Conservation (phyloP, 2,113 vertebrate genomes). For the Barnardius zonarius region DNA sequence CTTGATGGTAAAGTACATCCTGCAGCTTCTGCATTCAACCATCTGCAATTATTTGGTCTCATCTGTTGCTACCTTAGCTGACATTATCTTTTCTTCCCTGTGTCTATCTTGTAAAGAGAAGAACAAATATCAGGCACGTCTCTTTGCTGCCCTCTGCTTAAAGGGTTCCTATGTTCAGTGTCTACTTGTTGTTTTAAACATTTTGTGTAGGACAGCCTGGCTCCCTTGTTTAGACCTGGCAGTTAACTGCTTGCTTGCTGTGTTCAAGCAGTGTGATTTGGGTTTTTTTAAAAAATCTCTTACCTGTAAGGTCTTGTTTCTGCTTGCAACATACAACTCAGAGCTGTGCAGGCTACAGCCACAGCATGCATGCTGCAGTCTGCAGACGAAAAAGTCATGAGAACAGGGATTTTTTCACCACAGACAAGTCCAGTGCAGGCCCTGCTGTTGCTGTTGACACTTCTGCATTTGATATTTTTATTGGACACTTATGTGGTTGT, state of each 20-base stretch:
- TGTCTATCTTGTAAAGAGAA: not conserved
- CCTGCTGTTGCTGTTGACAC: not conserved
- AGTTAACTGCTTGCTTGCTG: not conserved
- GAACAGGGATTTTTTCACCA: not conserved
- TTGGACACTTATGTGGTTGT: not conserved
- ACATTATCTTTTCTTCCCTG: not conserved
- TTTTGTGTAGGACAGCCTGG: not conserved
- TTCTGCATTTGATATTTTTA: not conserved
- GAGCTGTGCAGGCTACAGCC: not conserved
- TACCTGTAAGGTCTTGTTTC: not conserved
- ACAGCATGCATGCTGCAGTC: not conserved
- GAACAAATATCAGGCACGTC: not conserved
- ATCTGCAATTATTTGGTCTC: slow-evolving; percentile 36
- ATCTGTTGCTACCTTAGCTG: slow-evolving; percentile 29
- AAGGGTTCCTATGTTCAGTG: not conserved
- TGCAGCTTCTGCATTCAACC: slow-evolving; percentile 42
- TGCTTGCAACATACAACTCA: not conserved
- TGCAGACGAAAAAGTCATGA: not conserved
- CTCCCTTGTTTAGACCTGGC: not conserved
- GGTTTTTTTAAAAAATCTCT: not conserved
- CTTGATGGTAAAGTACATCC: slow-evolving; percentile 61
- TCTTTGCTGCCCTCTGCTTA: not conserved
- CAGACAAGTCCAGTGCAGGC: not conserved
- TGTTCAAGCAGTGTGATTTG: not conserved
- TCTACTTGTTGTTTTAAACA: not conserved